Evolutionary conservation across 2,113 vertebrate species (phyloP), one percentile per base, ranked within the genome.

Genomic region (Narcine bancroftii): DNA sequence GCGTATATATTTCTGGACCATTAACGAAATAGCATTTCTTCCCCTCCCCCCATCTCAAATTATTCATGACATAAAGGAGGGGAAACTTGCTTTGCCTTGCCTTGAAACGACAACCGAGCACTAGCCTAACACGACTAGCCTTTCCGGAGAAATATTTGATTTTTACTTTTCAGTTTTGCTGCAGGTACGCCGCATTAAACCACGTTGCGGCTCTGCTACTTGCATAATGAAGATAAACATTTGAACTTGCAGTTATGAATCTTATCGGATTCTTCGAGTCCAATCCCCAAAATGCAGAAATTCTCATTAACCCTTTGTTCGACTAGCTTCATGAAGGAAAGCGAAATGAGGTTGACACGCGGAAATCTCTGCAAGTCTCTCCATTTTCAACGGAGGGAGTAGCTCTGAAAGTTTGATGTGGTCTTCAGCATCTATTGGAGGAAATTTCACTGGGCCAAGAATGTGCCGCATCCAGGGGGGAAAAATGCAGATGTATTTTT

Each of bases 321-420:
- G 13, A 60, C 26, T 53, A n/a, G 47, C 10, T 33, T 11, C 15
- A 60, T 15, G 15, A 56, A 87, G 36, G 81, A 60, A 87, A 60
- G 81, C 81, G 13, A 87, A 60, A 36, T 33, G 81, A 87, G 81
- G 56, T 60, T 87, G n/a, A 87, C 33, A 60, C 19, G 36, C 81
- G 81, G 81, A n/a, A 60, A 87, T n/a, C 60, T 87, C 33, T 87
- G n/a, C 33, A 33, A 45, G 79, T 17, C 50, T 60, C 53, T 87
- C n/a, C 56, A 87, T 87, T 63, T 60, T 87, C 81, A 87, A n/a
- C 81, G 81, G n/a, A 87, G 53, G 4, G 33, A 60, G 81, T 29
- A 87, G n/a, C 60, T 60, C 33, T 87, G 60, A 87, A 87, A 87
- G 81, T 87, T 85, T 63, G 21, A 87, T n/a, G n/a, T 60, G 56